A percentile compares a stretch with the other conserved stretches of the same genome.
phyloP scores from a whole-genome alignment of 2,888 invertebrate species.

The Rotaria macrura region DNA sequence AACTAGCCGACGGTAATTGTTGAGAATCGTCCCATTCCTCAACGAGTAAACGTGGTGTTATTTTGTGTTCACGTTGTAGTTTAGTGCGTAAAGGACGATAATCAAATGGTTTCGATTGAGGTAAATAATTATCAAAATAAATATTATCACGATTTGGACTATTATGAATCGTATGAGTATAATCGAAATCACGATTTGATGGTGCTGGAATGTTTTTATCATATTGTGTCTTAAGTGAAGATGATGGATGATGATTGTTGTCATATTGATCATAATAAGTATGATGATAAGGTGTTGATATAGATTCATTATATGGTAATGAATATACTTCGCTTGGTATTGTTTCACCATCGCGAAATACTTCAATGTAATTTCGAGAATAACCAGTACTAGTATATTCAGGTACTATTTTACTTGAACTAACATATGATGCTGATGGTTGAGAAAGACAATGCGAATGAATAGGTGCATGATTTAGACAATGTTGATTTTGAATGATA shows the following conservation, averaged over 20 bases:
- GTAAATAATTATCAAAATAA: background rate
- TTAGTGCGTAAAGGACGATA: constrained; percentile 1
- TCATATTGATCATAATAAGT: background rate
- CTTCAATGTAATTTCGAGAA: constrained; percentile 13
- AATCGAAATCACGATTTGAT: background rate
- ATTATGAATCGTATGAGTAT: too few relatives aligned
- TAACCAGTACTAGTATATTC: background rate
- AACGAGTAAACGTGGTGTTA: constrained; percentile 2
- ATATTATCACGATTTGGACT: background rate
- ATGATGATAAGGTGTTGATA: background rate
- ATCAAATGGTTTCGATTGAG: background rate
- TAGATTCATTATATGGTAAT: background rate
- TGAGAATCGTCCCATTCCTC: constrained; percentile 4
- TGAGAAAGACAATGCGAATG: background rate
- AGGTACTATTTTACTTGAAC: background rate
- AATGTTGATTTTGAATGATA: background rate
- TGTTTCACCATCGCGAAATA: constrained; percentile 7
- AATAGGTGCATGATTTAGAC: background rate
- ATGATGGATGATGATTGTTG: background rate
- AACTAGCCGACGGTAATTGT: background rate
- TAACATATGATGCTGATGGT: background rate
- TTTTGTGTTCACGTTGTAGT: constrained; percentile 20
- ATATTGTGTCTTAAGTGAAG: background rate
- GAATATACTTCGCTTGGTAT: constrained; percentile 6
- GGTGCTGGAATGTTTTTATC: background rate